Evolutionary conservation across 2,113 vertebrate genomes (phyloP), one percentile per base, ranked within the genome.

Genomic region (Prionailurus viverrinus): DNA sequence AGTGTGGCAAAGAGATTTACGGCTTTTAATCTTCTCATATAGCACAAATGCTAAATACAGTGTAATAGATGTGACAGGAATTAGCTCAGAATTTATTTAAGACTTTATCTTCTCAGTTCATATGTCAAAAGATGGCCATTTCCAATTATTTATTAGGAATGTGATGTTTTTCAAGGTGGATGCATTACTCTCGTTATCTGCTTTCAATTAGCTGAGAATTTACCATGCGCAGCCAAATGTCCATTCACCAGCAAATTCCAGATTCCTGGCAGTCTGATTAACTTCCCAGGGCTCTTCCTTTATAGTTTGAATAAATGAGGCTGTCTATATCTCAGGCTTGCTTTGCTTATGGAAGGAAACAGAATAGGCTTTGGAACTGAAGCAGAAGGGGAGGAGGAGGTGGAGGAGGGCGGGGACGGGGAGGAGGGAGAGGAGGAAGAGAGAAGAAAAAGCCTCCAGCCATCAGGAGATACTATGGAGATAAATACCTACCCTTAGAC

Each of bases 191-290:
- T 98, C 94, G 96, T 98, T 99, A 98, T 99, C 99, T 99, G 99
- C 98, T 99, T 99, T 99, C 99, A 99, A 99, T 99, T 99, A 99
- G 98, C 97, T 98, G 98, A 98, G 98, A 99, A 99, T 99, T 99
- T 98, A 98, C 98, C 98, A 84, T 98, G 98, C 98, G 98, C 98
- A 98, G 98, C 98, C 98, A 99, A 99, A 99, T 98, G 97, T 98
- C 97, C 98, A 99, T 99, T 98, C 98, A 99, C 99, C 98, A 99
- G 98, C 98, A 98, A 98, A 98, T 99, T 99, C 98, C 98, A 99
- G 97, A 98, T 99, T 99, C 97, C 98, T 99, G 98, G 98, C 98
- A 99, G 97, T 98, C 98, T 98, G 93, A 98, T 98, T 98, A 98
- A 98, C 98, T 98, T 99, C 98, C 97, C 98, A 95, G 98, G 98